These are phyloP conservation scores for Desmodus rotundus DNA, from an alignment of 2,113 vertebrate species.

Conservation along the genomic window DNA sequence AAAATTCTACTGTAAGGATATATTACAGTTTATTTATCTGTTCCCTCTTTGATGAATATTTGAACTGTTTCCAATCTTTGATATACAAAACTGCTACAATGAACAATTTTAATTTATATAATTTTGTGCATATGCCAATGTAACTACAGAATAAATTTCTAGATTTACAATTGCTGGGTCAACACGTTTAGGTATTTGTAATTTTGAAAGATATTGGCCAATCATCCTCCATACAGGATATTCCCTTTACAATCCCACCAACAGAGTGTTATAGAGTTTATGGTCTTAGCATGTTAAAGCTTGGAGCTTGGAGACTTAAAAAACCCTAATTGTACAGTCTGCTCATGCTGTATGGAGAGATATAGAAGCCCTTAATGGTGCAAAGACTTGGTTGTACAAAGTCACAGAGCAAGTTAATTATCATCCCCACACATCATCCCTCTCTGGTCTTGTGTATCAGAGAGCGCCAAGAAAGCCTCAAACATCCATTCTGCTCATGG, in stretches of 20 bases:
- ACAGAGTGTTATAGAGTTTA: neutral
- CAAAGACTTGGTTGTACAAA: neutral
- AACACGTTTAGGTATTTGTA: neutral
- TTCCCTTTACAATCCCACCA: neutral
- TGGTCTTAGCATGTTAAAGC: constrained; percentile 2
- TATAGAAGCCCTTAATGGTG: neutral
- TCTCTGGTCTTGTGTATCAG: neutral
- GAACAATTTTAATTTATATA: neutral
- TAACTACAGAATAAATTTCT: neutral
- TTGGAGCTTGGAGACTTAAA: neutral
- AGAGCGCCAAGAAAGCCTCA: neutral
- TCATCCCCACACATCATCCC: neutral
- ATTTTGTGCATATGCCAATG: neutral
- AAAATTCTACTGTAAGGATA: neutral
- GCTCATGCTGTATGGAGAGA: neutral
- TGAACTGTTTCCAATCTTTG: neutral
- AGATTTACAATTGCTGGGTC: neutral
- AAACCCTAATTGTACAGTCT: neutral
- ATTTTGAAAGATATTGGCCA: neutral
- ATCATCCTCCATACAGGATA: no score
- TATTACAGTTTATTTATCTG: neutral
- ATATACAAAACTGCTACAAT: neutral
- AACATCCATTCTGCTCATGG: neutral
- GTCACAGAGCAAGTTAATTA: neutral
- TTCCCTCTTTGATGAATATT: neutral